Conservation (phyloP, 2,888 invertebrate species). For the Heteromurus nitidus region DNA sequence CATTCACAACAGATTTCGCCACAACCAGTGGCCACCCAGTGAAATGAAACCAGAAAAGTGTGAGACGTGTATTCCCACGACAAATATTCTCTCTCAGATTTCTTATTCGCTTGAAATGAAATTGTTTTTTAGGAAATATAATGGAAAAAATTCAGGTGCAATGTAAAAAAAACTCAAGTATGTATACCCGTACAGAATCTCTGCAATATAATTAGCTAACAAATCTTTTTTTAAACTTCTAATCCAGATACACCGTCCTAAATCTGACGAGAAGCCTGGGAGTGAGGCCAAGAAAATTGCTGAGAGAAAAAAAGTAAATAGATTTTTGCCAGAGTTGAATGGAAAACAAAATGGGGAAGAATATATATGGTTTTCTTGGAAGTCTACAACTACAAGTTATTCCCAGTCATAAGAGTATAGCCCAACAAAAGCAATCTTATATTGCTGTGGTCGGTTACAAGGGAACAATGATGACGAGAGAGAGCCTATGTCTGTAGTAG, state of each 20-base stretch:
- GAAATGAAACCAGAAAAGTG: neutral
- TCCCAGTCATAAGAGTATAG: neutral
- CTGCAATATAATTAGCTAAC: neutral
- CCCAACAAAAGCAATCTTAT: neutral
- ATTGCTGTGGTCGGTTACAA: slow-evolving; percentile 1
- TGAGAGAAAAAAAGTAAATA: neutral
- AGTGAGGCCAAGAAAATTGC: no score
- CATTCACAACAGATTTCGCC: slow-evolving; percentile 27
- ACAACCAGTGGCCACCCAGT: slow-evolving; percentile 1
- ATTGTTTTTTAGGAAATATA: no score
- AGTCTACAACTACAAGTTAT: neutral
- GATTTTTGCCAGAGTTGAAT: neutral
- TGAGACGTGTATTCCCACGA: neutral
- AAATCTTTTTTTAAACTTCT: no score
- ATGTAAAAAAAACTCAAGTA: no score
- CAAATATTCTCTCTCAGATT: neutral
- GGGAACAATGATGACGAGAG: slow-evolving; percentile 7
- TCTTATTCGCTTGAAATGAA: no score
- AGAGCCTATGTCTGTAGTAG: no score
- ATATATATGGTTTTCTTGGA: neutral
- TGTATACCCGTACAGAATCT: no score
- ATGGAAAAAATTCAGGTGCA: no score
- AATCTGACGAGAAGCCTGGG: neutral
- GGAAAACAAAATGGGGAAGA: neutral
- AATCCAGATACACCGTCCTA: neutral